Percentiles rank a stretch among this genome's conserved stretches.
phyloP scores from a whole-genome alignment of 2,113 vertebrate species.

The Xiphophorus maculatus region DNA sequence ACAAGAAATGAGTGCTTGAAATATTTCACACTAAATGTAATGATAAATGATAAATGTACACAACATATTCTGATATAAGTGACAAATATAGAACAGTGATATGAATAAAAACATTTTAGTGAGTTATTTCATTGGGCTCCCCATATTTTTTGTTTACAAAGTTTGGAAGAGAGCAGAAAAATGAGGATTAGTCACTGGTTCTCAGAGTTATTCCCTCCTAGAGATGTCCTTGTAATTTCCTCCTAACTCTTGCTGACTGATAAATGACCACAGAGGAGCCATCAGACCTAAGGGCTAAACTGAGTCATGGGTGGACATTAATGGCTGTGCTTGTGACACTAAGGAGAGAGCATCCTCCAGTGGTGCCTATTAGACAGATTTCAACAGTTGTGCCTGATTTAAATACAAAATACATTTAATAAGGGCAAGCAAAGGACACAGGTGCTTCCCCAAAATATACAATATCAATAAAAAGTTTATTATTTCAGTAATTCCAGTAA shows the following conservation, averaged over 20 bases:
- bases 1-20: no score
- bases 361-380: slow-evolving; percentile 23
- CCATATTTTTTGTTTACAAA: slow-evolving; percentile 21
- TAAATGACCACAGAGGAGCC: slow-evolving; percentile 50
- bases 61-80: not conserved
- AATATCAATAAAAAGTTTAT: not conserved
- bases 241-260: slow-evolving; percentile 46
- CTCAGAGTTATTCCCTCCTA: slow-evolving; percentile 33
- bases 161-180: slow-evolving; percentile 25
- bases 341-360: slow-evolving; percentile 35
- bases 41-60: not conserved
- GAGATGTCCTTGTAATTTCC: slow-evolving; percentile 36
- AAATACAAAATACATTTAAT: not conserved
- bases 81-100: no score
- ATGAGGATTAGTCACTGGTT: slow-evolving; percentile 8
- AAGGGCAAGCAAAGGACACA: not conserved
- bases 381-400: slow-evolving; percentile 9
- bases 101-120: no score
- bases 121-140: not conserved
- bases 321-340: slow-evolving; percentile 36
- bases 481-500: not conserved
- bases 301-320: slow-evolving; percentile 35
- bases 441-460: not conserved
- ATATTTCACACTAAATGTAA: no score
- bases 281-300: slow-evolving; percentile 40